phyloP scores from a whole-genome alignment of 2,113 vertebrate species.

The Lophotis ruficrista region DNA sequence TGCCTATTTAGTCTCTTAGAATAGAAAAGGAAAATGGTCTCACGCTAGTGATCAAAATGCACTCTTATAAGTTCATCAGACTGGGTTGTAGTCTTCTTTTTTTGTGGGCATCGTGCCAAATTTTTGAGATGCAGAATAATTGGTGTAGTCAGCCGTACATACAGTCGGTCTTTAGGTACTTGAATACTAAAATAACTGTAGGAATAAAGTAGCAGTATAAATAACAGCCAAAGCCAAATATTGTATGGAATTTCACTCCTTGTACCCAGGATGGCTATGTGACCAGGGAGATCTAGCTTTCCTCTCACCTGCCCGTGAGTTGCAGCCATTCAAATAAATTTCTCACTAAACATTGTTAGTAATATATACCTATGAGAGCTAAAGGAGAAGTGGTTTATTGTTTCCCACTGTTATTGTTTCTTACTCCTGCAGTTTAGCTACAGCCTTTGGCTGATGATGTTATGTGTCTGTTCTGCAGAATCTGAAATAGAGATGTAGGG shows the following conservation, averaged over 20 bases:
- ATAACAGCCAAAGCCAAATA: neutral
- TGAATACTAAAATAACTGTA: neutral
- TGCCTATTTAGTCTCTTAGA: neutral
- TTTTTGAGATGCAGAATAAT: neutral
- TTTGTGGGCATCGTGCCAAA: neutral
- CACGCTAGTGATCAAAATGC: neutral
- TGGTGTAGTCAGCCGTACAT: neutral
- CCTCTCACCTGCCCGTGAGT: neutral
- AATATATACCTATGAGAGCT: neutral
- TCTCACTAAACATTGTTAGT: neutral
- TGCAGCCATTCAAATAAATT: neutral
- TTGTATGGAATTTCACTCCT: neutral
- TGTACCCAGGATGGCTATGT: neutral
- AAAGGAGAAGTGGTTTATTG: neutral
- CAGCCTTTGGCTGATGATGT: neutral
- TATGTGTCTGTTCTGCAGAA: neutral
- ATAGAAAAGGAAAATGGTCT: neutral
- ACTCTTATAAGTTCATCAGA: neutral
- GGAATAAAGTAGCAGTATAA: neutral
- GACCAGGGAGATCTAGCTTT: neutral
- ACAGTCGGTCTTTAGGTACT: neutral
- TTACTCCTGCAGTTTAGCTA: neutral
- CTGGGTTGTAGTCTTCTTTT: neutral
- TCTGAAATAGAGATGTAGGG: neutral
- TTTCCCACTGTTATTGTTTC: neutral